Evolutionary conservation across 2,888 invertebrate genomes (phyloP).

Genomic region (Sinodicranocentrus sp.): DNA sequence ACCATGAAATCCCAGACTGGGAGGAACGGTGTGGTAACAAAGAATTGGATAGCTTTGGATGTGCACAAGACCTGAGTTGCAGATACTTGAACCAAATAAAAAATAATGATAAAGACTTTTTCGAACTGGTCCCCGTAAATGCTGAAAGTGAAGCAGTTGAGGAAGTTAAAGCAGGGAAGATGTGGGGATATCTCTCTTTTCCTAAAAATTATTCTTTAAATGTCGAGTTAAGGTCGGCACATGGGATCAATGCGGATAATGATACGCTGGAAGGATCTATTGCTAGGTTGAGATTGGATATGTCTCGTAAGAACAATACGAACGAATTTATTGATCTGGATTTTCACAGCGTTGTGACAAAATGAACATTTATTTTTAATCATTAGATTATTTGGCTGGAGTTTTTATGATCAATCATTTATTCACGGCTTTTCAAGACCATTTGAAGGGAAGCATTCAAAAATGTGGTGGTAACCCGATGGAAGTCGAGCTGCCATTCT

Average conservation of each 20-base stretch:
- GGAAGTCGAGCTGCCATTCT: conserved; percentile 57
- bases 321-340: not conserved
- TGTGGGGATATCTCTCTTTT: conserved; percentile 58
- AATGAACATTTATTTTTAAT: not conserved
- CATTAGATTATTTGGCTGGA: conserved; percentile 50
- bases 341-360: not conserved
- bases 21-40: not conserved
- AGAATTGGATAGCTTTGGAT: conserved; percentile 7
- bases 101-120: conserved; percentile 43
- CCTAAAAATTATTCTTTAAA: conserved; percentile 42
- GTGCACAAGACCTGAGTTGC: conserved; percentile 51
- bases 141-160: conserved; percentile 41
- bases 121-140: conserved; percentile 42
- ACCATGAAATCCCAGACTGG: conserved; percentile 54
- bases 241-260: conserved; percentile 41
- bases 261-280: conserved; percentile 50
- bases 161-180: conserved; percentile 46
- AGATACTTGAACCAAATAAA: conserved; percentile 49
- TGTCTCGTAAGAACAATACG: conserved; percentile 42
- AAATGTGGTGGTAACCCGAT: conserved; percentile 35
- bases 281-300: conserved; percentile 45
- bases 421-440: conserved; percentile 44
- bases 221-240: conserved; percentile 22
- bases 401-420: conserved; percentile 59
- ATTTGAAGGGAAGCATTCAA: conserved; percentile 40